Evolutionary conservation across 1,140 invertebrate species (phyloP).

Genomic region (Drosophila orosa): DNA sequence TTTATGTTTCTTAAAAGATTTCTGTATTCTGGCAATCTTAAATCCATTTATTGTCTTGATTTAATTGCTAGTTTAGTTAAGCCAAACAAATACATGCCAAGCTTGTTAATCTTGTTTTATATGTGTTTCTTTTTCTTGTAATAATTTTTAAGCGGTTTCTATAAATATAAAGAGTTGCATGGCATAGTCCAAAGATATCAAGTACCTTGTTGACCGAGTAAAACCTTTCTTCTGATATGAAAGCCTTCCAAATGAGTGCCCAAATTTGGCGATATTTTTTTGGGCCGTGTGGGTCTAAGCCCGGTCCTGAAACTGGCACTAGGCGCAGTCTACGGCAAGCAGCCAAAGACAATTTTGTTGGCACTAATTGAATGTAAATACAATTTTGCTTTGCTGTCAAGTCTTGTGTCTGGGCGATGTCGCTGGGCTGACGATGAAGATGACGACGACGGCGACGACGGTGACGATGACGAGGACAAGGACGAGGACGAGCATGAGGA

Average conservation of each 20-base stretch:
- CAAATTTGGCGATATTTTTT: slow-evolving; percentile 18
- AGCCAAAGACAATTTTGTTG: slow-evolving; percentile 83
- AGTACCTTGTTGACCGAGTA: neutral
- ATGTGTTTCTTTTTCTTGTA: neutral
- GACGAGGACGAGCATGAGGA: neutral
- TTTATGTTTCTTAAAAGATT: neutral
- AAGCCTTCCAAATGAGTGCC: slow-evolving; percentile 4
- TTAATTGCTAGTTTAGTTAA: neutral
- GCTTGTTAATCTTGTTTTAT: neutral
- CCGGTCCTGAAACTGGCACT: slow-evolving; percentile 28
- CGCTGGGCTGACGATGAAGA: slow-evolving; percentile 37
- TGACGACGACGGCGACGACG: slow-evolving; percentile 13
- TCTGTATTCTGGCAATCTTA: neutral
- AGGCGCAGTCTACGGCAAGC: slow-evolving; percentile 71
- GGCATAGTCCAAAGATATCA: neutral
- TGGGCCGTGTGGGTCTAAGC: slow-evolving; percentile 23
- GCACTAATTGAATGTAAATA: slow-evolving; percentile 83
- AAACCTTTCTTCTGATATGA: neutral
- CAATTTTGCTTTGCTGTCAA: slow-evolving; percentile 83
- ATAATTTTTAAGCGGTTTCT: neutral
- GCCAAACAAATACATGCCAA: neutral
- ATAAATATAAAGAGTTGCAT: neutral
- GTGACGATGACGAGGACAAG: neutral
- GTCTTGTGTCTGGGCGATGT: slow-evolving; percentile 78
- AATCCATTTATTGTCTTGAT: neutral